Conservation (phyloP, 2,888 invertebrate species). For the Machimus rusticus region DNA sequence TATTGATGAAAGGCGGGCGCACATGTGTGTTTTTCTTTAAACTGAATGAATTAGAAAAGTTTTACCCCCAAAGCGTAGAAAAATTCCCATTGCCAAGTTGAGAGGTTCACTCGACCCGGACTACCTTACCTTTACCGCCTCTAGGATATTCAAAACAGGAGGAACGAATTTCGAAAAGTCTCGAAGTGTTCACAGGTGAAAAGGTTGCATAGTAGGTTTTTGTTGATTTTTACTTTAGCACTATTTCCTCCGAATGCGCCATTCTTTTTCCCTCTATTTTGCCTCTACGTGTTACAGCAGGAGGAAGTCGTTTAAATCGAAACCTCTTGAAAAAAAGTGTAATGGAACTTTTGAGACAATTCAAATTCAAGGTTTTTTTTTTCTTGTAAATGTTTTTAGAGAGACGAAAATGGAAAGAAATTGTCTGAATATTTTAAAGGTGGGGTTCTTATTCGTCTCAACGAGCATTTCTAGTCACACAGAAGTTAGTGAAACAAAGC, state of each 20-base stretch:
- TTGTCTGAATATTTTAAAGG: neutral
- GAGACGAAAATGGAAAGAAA: neutral
- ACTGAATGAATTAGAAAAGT: constrained; percentile 9
- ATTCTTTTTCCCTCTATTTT: neutral
- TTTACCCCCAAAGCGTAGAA: neutral
- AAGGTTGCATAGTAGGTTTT: neutral
- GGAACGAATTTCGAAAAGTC: neutral
- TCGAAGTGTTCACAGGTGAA: neutral
- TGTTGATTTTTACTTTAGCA: neutral
- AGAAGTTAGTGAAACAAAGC: neutral
- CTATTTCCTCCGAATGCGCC: neutral
- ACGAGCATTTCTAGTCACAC: neutral
- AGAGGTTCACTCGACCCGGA: neutral
- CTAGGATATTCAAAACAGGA: neutral
- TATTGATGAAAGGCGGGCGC: constrained; percentile 1
- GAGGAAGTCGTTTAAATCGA: neutral
- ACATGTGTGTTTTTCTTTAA: constrained; percentile 4
- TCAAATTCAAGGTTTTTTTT: neutral
- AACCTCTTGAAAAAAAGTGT: neutral
- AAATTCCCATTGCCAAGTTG: neutral
- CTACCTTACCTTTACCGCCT: neutral
- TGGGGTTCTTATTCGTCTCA: neutral
- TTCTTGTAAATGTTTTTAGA: neutral
- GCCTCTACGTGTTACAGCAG: neutral
- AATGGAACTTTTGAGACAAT: neutral